Base-by-base conservation (phyloP, 2,797 vertebrate genomes). In the Cyprinella venusta region DNA sequence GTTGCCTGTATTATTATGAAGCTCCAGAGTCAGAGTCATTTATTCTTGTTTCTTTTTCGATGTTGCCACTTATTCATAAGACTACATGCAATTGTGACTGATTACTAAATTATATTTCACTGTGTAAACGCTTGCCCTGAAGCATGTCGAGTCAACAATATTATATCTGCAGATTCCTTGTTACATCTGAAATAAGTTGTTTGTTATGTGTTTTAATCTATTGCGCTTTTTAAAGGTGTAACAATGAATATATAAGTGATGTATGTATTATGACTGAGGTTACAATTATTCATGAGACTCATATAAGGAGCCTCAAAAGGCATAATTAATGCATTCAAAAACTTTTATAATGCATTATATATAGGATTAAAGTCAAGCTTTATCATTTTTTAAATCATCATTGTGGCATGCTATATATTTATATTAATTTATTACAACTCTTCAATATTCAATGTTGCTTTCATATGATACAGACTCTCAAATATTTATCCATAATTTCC, bases 1-100 rank as follows among this genome's bases (percentile, higher is more conserved):
- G 61, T 50, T 19, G 52, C n/a, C 36, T 68, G 33, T 50, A 19
- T 54, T 36, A 33, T 26, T 16, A 56, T 76, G 63, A 3, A 36
- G 48, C 76, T 67, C 52, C 84, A 26, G 40, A 87, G 81, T 84
- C 83, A 86, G 78, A 56, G 15, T n/a, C 8, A 65, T 67, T 85
- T 36, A 68, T 74, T 82, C 36, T 67, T 24, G 24, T 30, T 85
- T 40, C 8, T 50, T 24, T 81, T n/a, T 26, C 30, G n/a, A 4
- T 19, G 24, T 15, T 70, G 38, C 13, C 38, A 61, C 16, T 15
- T 54, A 70, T 48, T 40, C 13, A 59, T 76, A n/a, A 54, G 38
- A 61, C 16, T 71, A 48, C 72, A 65, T 19, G 30, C 38, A 59
- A 74, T 72, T 40, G 52, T 48, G 56, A 65, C 33, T 56, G 67